Evolutionary conservation across 92 coral and sea anemone species (phyloP), one percentile per base, ranked within the genome.

Genomic region (Scolanthus callimorphus): DNA sequence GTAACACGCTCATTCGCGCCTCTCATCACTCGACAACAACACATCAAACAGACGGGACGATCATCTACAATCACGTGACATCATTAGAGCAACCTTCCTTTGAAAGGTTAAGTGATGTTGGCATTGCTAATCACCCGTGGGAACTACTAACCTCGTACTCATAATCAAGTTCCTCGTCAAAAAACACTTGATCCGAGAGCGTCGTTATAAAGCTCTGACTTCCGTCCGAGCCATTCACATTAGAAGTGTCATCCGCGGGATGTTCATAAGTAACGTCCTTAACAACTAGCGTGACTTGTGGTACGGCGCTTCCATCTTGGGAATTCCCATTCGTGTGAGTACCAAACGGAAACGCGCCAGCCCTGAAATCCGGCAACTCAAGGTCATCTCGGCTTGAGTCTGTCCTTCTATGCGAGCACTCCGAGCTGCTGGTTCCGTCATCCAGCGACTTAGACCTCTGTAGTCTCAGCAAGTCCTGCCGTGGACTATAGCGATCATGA

Each of bases 101-200:
- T n/a, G n/a, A n/a, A n/a, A 34, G 41, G 41, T 34, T 34, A 34
- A 34, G 41, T 15, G n/a, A 34, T 34, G 41, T 6, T 34, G 8
- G 8, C 41, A 15, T 27, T 12, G 20, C n/a, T 31, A 39, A 25
- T n/a, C 39, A 19, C 31, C 22, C 39, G 9, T 50, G 51, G 41
- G 23, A 34, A 55, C 25, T 31, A 29, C 20, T 31, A 28, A 92
- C 98, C 96, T 92, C 98, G 25, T 92, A 92, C 23, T 92, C 98
- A 58, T 92, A 92, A 61, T 92, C 98, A 63, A 92, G 73, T 70
- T 92, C 98, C 15, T 88, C 88, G 54, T 92, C 98, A 55, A 92
- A 92, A 53, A 84, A 92, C 31, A 92, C 82, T 74, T 92, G 96
- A 74, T 92, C 98, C 38, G 98, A 77, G 20, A 83, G 65, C 31